These are phyloP conservation scores for Esperia sulphurella DNA, from an alignment of 2,888 invertebrate genomes.

Conservation along the genomic window DNA sequence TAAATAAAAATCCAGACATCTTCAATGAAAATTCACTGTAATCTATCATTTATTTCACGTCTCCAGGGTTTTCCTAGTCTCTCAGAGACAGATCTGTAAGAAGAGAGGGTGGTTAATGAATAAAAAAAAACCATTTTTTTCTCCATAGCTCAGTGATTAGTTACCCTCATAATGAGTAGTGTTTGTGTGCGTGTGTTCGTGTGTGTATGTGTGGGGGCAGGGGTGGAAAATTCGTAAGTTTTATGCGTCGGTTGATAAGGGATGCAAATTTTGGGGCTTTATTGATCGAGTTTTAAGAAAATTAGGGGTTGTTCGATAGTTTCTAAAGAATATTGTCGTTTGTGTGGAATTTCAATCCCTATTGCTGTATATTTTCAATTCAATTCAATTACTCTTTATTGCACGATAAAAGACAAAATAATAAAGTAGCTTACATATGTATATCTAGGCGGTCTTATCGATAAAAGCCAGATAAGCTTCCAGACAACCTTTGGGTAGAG, in stretches of 20 bases:
- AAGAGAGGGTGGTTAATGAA: slow-evolving; percentile 78
- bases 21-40: too few relatives aligned
- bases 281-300: slow-evolving; percentile 29
- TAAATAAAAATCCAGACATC: too few relatives aligned
- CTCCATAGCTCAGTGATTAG: slow-evolving; percentile 76
- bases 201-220: slow-evolving; percentile 26
- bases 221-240: slow-evolving; percentile 39
- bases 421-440: too few relatives aligned
- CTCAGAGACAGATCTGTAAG: slow-evolving; percentile 60
- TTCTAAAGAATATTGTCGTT: too few relatives aligned
- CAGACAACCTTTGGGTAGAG: too few relatives aligned
- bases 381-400: too few relatives aligned
- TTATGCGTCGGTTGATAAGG: slow-evolving; percentile 68
- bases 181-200: slow-evolving; percentile 56
- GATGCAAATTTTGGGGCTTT: slow-evolving; percentile 55
- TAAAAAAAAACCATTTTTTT: slow-evolving; percentile 75
- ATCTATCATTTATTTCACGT: neutral
- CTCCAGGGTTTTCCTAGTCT: slow-evolving; percentile 35
- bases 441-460: too few relatives aligned
- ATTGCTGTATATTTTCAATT: too few relatives aligned
- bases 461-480: too few relatives aligned
- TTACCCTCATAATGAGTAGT: slow-evolving; percentile 76
- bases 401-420: too few relatives aligned
- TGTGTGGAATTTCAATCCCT: too few relatives aligned
- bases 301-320: neutral